Base-by-base conservation (phyloP, 2,113 vertebrate genomes). In the Vombatus ursinus region DNA sequence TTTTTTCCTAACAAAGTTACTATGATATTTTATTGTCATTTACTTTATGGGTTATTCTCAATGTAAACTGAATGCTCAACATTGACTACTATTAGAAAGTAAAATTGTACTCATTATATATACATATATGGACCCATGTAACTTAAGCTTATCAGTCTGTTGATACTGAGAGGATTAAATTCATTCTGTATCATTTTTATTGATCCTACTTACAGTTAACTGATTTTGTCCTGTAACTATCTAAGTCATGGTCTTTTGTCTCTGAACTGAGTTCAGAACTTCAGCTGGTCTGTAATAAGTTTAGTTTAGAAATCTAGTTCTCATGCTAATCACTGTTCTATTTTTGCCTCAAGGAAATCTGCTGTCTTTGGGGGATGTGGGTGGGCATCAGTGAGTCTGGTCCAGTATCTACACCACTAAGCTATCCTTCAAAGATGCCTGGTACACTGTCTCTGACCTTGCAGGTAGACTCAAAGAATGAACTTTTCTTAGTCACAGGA, bases 71-170 rank as follows among this genome's bases (percentile, higher is more conserved):
- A 93, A 14, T 91, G 90, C 84, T 68, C 93, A 89, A 52, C 28
- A 93, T 90, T 91, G 25, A 2, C 77, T n/a, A n/a, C 14, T 77
- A 95, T 77, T 95, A 53, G 94, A 90, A 96, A 94, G 92, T 8
- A 57, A 96, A 93, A 84, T 31, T 77, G 25, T 90, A 8, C 37
- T 77, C 14, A 77, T 77, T 77, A 28, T 50, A 37, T 9, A 44
- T 3, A 37, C 11, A 52, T 16, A 2, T 28, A 37, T 51, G 57
- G 26, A 50, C 50, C 23, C 5, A 90, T 12, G 24, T 2, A 51
- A 19, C 68, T n/a, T n/a, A 28, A n/a, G 37, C 37, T n/a, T 77
- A 16, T 44, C 31, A 77, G 61, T 6, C 37, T 77, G 19, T n/a
- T 77, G 61, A 77, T n/a, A 77, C 7, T 77, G 31, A 77, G 11